Percentiles rank a stretch among this genome's conserved stretches.
These are phyloP conservation scores for Drosophila paracracens DNA, from an alignment of 2,888 invertebrate species.

Conservation along the genomic window DNA sequence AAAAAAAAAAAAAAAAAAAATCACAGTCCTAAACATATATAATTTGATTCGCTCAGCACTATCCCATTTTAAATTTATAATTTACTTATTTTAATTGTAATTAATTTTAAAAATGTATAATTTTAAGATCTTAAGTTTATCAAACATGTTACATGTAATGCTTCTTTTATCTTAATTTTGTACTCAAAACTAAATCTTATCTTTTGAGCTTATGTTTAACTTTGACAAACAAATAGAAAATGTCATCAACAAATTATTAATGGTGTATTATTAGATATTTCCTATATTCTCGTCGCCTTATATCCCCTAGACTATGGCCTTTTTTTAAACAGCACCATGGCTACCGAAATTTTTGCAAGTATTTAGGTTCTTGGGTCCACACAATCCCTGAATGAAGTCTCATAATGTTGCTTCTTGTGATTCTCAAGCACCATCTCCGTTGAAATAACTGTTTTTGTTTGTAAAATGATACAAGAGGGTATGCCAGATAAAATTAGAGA, in stretches of 20 bases:
- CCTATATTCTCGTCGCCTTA: neutral
- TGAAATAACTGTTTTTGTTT: neutral
- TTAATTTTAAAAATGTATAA: slow-evolving; percentile 30
- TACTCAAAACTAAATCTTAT: slow-evolving; percentile 33
- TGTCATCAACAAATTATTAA: slow-evolving; percentile 9
- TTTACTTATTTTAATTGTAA: slow-evolving; percentile 39
- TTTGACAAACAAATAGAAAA: slow-evolving; percentile 41
- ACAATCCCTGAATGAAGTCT: neutral
- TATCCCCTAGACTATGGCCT: neutral
- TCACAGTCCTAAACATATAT: slow-evolving; percentile 22
- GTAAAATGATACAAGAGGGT: neutral
- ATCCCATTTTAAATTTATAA: slow-evolving; percentile 17
- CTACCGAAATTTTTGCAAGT: neutral
- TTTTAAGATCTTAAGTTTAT: slow-evolving; percentile 38
- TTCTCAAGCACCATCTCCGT: neutral
- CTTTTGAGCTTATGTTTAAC: slow-evolving; percentile 45
- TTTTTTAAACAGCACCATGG: neutral
- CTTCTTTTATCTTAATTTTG: slow-evolving; percentile 44
- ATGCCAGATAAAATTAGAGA: neutral
- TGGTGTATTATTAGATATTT: neutral
- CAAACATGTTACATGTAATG: slow-evolving; percentile 45
- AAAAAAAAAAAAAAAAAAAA: slow-evolving; percentile 8
- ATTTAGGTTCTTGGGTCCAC: neutral
- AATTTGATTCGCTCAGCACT: slow-evolving; percentile 32
- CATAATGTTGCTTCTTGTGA: neutral